These are phyloP conservation scores for Zaprionus davidi DNA, from an alignment of 1,140 invertebrate species.

Conservation along the genomic window DNA sequence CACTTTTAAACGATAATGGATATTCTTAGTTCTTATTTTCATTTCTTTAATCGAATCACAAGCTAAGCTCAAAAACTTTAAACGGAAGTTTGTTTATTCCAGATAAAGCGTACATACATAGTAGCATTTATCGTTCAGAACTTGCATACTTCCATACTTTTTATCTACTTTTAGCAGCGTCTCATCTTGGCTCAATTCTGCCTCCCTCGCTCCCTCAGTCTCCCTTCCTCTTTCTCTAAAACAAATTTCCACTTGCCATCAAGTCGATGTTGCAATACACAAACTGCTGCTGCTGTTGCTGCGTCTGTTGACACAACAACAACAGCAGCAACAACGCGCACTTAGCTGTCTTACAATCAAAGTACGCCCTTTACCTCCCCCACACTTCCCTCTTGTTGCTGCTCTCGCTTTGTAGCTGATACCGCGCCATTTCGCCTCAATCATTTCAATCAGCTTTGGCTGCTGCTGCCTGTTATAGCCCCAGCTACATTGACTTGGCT, in stretches of 20 bases:
- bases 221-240: constrained; percentile 16
- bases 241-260: constrained; percentile 59
- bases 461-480: constrained; percentile 65
- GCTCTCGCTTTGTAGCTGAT: constrained; percentile 44
- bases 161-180: constrained; percentile 46
- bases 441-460: constrained; percentile 80
- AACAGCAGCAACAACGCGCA: constrained; percentile 28
- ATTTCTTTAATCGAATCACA: neutral
- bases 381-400: neutral
- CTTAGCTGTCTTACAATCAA: constrained; percentile 23
- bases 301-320: constrained; percentile 68
- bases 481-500: constrained; percentile 78
- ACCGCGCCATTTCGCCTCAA: constrained; percentile 78
- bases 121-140: constrained; percentile 15
- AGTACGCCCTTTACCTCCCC: neutral
- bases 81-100: neutral
- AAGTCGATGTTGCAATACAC: constrained; percentile 65
- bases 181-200: constrained; percentile 35
- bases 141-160: constrained; percentile 10
- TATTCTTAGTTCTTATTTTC: neutral
- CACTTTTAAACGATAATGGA: too few relatives aligned
- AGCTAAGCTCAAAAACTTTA: neutral
- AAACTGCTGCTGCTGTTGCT: constrained; percentile 38
- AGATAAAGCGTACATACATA: constrained; percentile 3
- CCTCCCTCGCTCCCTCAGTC: neutral